Percentiles rank a stretch among this genome's conserved stretches.
Evolutionary conservation across 2,888 invertebrate species (phyloP).

Genomic region (Sesia bembeciformis): DNA sequence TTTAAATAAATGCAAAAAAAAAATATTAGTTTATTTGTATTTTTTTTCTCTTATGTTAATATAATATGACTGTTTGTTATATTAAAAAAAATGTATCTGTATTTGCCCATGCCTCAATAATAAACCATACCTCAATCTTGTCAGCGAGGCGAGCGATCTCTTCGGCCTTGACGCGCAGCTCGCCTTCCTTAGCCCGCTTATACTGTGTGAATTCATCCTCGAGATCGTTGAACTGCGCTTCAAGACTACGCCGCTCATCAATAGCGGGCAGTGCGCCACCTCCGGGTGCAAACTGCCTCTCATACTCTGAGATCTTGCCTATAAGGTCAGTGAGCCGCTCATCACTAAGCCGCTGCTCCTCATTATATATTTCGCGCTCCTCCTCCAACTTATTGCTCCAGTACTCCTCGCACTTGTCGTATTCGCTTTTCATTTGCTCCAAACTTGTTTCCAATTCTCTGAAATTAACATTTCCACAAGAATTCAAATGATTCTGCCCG

Average conservation of each 20-base stretch:
- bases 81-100: too few relatives aligned
- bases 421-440: slow-evolving; percentile 83
- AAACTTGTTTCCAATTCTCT: slow-evolving; percentile 82
- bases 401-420: slow-evolving; percentile 90
- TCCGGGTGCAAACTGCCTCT: slow-evolving; percentile 78
- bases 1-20: too few relatives aligned
- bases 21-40: too few relatives aligned
- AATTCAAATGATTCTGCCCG: too few relatives aligned
- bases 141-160: slow-evolving; percentile 8
- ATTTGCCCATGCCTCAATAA: too few relatives aligned
- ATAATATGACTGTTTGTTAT: too few relatives aligned
- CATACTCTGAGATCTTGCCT: slow-evolving; percentile 84
- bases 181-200: slow-evolving; percentile 14
- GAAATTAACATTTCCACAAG: slow-evolving; percentile 24
- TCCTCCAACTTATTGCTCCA: slow-evolving; percentile 87
- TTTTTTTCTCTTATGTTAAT: too few relatives aligned
- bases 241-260: slow-evolving; percentile 69
- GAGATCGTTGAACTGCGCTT: slow-evolving; percentile 76
- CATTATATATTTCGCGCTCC: slow-evolving; percentile 82
- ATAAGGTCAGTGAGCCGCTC: slow-evolving; percentile 84
- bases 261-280: slow-evolving; percentile 74
- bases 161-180: slow-evolving; percentile 8
- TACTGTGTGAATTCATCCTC: slow-evolving; percentile 76
- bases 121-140: background rate
- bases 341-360: slow-evolving; percentile 83